Conservation (phyloP, 2,888 invertebrate genomes). For the Troglohyphantes excavatus region DNA sequence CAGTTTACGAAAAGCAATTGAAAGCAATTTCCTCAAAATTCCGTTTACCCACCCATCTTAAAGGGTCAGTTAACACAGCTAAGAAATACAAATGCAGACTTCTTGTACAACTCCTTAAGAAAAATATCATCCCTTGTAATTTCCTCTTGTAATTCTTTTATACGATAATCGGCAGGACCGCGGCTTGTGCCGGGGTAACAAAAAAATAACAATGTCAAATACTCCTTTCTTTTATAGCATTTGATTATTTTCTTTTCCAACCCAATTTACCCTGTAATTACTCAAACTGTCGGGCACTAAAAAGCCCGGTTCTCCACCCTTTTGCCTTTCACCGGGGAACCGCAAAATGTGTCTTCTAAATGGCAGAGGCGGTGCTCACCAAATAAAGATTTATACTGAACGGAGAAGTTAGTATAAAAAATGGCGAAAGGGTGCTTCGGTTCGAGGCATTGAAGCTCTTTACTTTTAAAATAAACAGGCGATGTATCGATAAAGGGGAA, state of each 20-base stretch:
- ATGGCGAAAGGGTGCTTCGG: not conserved
- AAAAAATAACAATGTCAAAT: slow-evolving; percentile 36
- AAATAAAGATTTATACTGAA: slow-evolving; percentile 52
- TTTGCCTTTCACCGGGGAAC: not conserved
- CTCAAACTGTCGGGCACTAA: slow-evolving; percentile 45
- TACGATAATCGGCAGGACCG: slow-evolving; percentile 11
- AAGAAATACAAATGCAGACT: slow-evolving; percentile 9
- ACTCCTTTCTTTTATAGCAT: slow-evolving; percentile 25
- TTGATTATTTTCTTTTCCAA: slow-evolving; percentile 30
- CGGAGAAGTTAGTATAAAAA: not conserved
- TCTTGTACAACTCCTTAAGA: slow-evolving; percentile 25
- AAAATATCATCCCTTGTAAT: slow-evolving; percentile 30
- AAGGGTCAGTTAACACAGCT: slow-evolving; percentile 30
- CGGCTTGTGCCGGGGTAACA: slow-evolving; percentile 12
- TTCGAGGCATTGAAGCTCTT: slow-evolving; percentile 12
- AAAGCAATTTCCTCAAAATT: no score
- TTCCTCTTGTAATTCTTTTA: slow-evolving; percentile 42
- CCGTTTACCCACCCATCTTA: not conserved
- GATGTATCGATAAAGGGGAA: slow-evolving; percentile 5
- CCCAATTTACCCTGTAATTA: slow-evolving; percentile 46
- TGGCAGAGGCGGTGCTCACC: slow-evolving; percentile 27
- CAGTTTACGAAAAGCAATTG: no score
- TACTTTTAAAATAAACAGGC: slow-evolving; percentile 38
- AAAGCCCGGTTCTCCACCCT: slow-evolving; percentile 33
- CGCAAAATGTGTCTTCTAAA: slow-evolving; percentile 48